These are phyloP conservation scores for Sphaeramia orbicularis DNA, from an alignment of 2,797 vertebrate genomes.

Conservation along the genomic window DNA sequence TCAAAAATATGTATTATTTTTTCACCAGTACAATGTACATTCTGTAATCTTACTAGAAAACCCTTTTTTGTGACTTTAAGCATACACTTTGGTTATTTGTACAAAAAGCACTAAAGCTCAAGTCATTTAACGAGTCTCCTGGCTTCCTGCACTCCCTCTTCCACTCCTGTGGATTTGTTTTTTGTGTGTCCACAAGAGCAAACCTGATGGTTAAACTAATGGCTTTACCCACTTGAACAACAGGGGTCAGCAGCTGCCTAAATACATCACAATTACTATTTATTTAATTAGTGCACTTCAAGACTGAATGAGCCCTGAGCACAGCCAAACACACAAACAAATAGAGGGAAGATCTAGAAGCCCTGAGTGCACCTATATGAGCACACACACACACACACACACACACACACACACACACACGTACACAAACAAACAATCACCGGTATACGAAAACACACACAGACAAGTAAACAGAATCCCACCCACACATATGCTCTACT, in stretches of 20 bases:
- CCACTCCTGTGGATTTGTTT: conserved; percentile 27
- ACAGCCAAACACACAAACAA: conserved; percentile 18
- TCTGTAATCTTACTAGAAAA: too few relatives aligned
- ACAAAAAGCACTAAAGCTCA: conserved; percentile 39
- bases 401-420: not conserved
- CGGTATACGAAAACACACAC: not conserved
- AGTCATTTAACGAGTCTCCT: conserved; percentile 39
- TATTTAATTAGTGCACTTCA: conserved; percentile 70
- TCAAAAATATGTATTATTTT: too few relatives aligned
- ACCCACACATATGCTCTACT: not conserved
- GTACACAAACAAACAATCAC: not conserved
- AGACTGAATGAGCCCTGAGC: conserved; percentile 22
- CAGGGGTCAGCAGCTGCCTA: conserved; percentile 74
- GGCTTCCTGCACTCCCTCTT: conserved; percentile 19
- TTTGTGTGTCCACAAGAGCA: conserved; percentile 44
- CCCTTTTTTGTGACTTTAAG: conserved; percentile 10
- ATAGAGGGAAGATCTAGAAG: not conserved
- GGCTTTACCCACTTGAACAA: conserved; percentile 67
- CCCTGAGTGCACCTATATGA: not conserved
- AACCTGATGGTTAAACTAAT: conserved; percentile 68
- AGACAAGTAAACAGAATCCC: conserved; percentile 12
- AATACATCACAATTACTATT: conserved; percentile 75
- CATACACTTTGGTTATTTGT: conserved; percentile 33
- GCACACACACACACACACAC: conserved; percentile 7
- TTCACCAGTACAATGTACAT: too few relatives aligned